Conservation (phyloP, 2,888 invertebrate genomes). For the Lordiphosa fenestrarum region DNA sequence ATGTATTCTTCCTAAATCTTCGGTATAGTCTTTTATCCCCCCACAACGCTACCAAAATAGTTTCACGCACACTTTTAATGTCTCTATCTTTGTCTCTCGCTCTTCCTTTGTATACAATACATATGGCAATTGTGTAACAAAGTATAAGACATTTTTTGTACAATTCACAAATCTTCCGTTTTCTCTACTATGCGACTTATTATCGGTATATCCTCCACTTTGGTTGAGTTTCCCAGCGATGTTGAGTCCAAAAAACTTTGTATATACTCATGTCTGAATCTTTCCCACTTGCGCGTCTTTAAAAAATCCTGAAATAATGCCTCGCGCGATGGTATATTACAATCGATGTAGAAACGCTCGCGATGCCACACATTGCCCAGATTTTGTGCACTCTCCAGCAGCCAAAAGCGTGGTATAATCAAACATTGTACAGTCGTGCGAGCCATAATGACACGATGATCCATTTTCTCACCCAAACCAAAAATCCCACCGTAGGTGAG, state of each 20-base stretch:
- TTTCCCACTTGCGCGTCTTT: constrained; percentile 75
- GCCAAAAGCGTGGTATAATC: constrained; percentile 86
- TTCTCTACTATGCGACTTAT: constrained; percentile 77
- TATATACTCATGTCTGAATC: constrained; percentile 68
- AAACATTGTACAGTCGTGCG: constrained; percentile 84
- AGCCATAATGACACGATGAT: constrained; percentile 86
- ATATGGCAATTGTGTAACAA: too few relatives aligned
- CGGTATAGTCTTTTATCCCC: too few relatives aligned
- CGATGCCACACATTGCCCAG: constrained; percentile 79
- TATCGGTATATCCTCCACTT: constrained; percentile 76
- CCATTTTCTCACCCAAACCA: constrained; percentile 86
- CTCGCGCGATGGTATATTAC: constrained; percentile 76
- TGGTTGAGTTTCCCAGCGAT: constrained; percentile 63
- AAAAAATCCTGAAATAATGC: constrained; percentile 73
- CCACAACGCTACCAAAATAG: too few relatives aligned
- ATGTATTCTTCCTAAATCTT: too few relatives aligned
- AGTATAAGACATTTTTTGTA: neutral
- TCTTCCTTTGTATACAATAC: too few relatives aligned
- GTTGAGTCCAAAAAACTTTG: constrained; percentile 44
- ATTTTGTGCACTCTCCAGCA: constrained; percentile 82
- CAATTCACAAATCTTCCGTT: constrained; percentile 19
- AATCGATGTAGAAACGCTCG: constrained; percentile 73
- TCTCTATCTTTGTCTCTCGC: too few relatives aligned
- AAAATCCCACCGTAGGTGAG: constrained; percentile 81
- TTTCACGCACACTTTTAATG: too few relatives aligned